Base-by-base conservation (phyloP, 2,888 invertebrate genomes). In the Palloptera scutellata region DNA sequence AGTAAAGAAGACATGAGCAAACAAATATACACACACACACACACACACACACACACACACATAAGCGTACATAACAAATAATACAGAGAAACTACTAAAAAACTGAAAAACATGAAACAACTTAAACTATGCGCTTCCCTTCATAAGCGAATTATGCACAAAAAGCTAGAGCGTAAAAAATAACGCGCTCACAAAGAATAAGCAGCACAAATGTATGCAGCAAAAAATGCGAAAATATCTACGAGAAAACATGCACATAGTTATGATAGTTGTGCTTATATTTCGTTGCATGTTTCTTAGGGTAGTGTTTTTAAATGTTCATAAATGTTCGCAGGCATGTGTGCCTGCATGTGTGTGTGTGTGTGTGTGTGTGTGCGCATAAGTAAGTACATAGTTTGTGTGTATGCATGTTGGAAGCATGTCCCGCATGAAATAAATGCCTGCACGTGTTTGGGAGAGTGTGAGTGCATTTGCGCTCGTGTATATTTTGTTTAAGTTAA, bases 241-340 rank as follows among this genome's bases (percentile, higher is more conserved):
- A 42, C 53, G n/a, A 15, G 42, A 60, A 57, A n/a, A 57, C 40
- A 19, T 58, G 54, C 64, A 67, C 65, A 61, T 59, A 30, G 8
- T 54, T 54, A 20, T 15, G 19, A 13, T 45, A 51, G 51, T 51
- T 43, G 43, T 45, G 45, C 42, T 45, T 59, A 43, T 45, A 12
- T 43, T 19, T 45, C 19, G 55, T 30, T 40, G 52, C 17, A 15
- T 30, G 11, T 13, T 13, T 53, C 57, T 15, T 43, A 53, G 20
- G 42, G 53, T 68, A 65, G n/a, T 61, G 58, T 43, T 43, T 62
- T 65, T 13, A 13, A 57, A 51, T 40, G 60, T 42, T 59, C 51
- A 63, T 52, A n/a, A 41, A 19, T 41, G 30, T 30, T 30, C 53
- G 40, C 55, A 52, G 43, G 42, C 20, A 20, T 6, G 51, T 52